phyloP scores from a whole-genome alignment of 2,797 vertebrate species.

The Pseudochirops cupreus region DNA sequence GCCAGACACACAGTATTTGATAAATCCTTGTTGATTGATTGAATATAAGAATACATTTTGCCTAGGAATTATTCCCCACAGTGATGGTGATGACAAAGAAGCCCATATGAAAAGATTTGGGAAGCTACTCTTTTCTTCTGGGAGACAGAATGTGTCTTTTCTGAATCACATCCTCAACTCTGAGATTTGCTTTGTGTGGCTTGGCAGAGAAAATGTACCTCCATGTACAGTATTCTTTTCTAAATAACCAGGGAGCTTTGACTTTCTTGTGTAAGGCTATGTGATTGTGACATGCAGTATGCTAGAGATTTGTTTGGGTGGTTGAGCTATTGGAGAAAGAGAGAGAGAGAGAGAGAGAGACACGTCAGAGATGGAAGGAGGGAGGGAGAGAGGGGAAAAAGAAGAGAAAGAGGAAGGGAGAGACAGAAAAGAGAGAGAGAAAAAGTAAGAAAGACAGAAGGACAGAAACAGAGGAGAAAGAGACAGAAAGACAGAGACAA shows the following conservation, averaged over 20 bases:
- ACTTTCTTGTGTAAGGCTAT: slow-evolving; percentile 69
- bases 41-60: slow-evolving; percentile 80
- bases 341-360: neutral
- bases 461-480: neutral
- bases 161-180: slow-evolving; percentile 85
- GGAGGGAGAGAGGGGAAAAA: neutral
- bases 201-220: slow-evolving; percentile 63
- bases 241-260: slow-evolving; percentile 72
- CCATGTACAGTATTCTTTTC: slow-evolving; percentile 51
- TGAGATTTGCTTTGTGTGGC: slow-evolving; percentile 82
- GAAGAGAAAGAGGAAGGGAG: neutral
- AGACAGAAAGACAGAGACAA: neutral
- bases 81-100: slow-evolving; percentile 59
- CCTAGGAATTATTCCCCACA: slow-evolving; percentile 80
- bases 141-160: slow-evolving; percentile 65
- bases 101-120: slow-evolving; percentile 75
- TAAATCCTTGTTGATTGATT: slow-evolving; percentile 25
- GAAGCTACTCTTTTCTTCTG: slow-evolving; percentile 52
- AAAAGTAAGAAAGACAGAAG: too few species aligned
- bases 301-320: slow-evolving; percentile 73
- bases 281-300: slow-evolving; percentile 71
- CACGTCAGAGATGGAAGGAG: neutral
- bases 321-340: slow-evolving; percentile 35
- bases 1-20: neutral
- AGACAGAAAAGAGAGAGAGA: neutral